Percentiles rank a stretch among this genome's conserved stretches.
These are phyloP conservation scores for Aplochiton taeniatus DNA, from an alignment of 2,797 vertebrate genomes.

Conservation along the genomic window DNA sequence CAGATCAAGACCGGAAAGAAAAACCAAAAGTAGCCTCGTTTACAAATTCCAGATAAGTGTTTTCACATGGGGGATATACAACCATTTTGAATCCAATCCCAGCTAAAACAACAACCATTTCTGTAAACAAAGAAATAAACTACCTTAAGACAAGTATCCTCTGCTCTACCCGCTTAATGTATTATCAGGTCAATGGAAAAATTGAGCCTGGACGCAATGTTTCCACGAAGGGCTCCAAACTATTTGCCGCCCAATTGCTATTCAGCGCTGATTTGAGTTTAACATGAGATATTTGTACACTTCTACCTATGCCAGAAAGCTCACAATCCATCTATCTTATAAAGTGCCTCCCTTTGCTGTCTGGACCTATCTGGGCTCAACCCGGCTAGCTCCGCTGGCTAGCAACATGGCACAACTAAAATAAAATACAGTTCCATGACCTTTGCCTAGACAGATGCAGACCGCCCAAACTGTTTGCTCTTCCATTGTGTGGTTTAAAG, in stretches of 20 bases:
- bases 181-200: constrained; percentile 49
- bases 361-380: constrained; percentile 31
- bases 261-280: constrained; percentile 44
- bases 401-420: neutral
- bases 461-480: too few relatives aligned
- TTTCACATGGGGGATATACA: neutral
- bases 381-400: constrained; percentile 15
- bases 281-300: constrained; percentile 61
- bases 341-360: constrained; percentile 13
- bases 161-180: constrained; percentile 29
- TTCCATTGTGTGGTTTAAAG: constrained; percentile 45
- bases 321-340: constrained; percentile 17
- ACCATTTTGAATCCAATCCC: neutral
- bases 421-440: neutral
- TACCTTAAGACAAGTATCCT: neutral
- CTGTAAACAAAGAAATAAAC: too few relatives aligned
- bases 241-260: constrained; percentile 59
- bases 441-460: neutral
- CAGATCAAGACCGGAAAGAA: constrained; percentile 14
- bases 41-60: constrained; percentile 28
- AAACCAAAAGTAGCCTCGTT: too few relatives aligned
- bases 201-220: constrained; percentile 60
- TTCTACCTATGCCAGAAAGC: constrained; percentile 24
- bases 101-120: constrained; percentile 16
- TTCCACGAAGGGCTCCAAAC: constrained; percentile 57